A percentile compares a stretch with the other conserved stretches of the same genome.
These are phyloP conservation scores for Amblyjoppa proteus DNA, from an alignment of 2,888 invertebrate species.

Conservation along the genomic window DNA sequence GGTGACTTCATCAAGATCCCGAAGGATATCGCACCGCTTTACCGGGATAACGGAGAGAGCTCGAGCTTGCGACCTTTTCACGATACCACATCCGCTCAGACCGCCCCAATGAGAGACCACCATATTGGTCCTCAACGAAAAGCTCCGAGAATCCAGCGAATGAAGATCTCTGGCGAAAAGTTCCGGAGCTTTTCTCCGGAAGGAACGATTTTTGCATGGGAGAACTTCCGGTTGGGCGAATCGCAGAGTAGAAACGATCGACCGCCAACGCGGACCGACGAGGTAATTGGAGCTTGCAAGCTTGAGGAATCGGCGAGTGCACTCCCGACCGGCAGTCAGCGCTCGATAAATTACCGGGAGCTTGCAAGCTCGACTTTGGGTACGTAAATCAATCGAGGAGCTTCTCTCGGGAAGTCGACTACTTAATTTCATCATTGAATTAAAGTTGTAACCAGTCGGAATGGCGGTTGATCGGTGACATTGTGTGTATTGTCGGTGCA, in stretches of 20 bases:
- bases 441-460: background rate
- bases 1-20: conserved; percentile 49
- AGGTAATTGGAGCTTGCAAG: too few relatives aligned
- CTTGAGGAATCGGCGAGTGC: too few relatives aligned
- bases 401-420: too few relatives aligned
- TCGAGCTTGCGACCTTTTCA: conserved; percentile 37
- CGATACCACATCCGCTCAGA: background rate
- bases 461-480: background rate
- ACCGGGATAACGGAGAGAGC: conserved; percentile 27
- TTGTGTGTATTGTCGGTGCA: background rate
- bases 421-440: too few relatives aligned
- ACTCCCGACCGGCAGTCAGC: too few relatives aligned
- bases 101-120: background rate
- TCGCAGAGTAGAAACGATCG: too few relatives aligned
- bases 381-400: too few relatives aligned
- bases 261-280: too few relatives aligned
- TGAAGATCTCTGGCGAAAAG: background rate
- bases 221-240: too few relatives aligned
- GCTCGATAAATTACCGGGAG: too few relatives aligned
- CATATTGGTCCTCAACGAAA: conserved; percentile 27
- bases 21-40: conserved; percentile 42
- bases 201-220: background rate
- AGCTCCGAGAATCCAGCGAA: background rate
- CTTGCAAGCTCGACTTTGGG: too few relatives aligned
- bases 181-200: too few relatives aligned